Evolutionary conservation across 2,113 vertebrate genomes (phyloP), one percentile per base, ranked within the genome.

Genomic region (Dicaeum eximium): DNA sequence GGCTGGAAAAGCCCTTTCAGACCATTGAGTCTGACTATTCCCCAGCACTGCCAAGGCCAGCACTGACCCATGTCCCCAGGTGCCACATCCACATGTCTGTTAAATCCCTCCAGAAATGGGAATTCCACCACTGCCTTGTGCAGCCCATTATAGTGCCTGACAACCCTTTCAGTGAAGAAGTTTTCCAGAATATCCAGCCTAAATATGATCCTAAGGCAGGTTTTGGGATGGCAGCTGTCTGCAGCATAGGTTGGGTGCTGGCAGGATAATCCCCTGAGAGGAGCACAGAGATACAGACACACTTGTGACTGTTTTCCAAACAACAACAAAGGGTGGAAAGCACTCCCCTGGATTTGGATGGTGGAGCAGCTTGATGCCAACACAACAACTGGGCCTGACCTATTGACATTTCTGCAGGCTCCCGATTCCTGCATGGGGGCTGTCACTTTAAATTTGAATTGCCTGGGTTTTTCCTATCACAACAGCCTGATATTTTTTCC

Each of bases 361-460:
- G 11, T 1, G 2, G 44, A 70, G 72, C 23, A 91, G 37, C 35
- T 83, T 8, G 60, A 45, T 47, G 38, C 66, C 71, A 35, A 30
- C 21, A 20, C 47, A 44, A 23, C 2, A 1, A 20, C 30, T 40
- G 44, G 30, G 56, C 30, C 83, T 92, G 91, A 83, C 89, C 86
- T 78, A 6, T 0, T 80, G 93, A 80, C 90, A 89, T 89, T 94
- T 91, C 92, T 58, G 27, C 80, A 18, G 38, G 77, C 45, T 61
- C 13, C 0, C 1, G 0, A 11, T 28, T 35, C 16, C 1, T 79
- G 18, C 4, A 0, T 4, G 7, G 66, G 51, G n/a, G 58, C 66
- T 93, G 81, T 82, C 95, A 42, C 81, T 94, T 93, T 57, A 80
- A 75, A 90, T 93, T 48, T 72, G 53, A 95, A 51, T 79, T 79